Conservation (phyloP, 1,140 invertebrate genomes). For the Drosophila triauraria region DNA sequence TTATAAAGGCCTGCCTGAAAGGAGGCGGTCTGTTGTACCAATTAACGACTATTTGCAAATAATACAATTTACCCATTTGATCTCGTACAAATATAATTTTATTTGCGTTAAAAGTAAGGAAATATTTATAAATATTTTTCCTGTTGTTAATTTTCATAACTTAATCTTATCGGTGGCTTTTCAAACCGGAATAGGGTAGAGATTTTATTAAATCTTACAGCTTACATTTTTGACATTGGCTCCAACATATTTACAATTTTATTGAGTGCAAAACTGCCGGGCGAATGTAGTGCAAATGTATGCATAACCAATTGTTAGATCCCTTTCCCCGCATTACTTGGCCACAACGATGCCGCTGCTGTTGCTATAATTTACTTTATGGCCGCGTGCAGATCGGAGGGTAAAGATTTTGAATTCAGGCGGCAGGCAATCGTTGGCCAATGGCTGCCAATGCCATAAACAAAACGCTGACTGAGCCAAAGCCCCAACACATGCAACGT, state of each 20-base stretch:
- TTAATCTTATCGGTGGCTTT: background rate
- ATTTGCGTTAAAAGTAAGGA: background rate
- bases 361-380: slow-evolving; percentile 74
- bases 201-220: no score
- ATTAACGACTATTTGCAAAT: background rate
- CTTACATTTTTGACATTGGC: slow-evolving; percentile 2
- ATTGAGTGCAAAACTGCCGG: slow-evolving; percentile 62
- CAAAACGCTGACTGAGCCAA: slow-evolving; percentile 65
- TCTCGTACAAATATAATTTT: background rate
- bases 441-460: slow-evolving; percentile 76
- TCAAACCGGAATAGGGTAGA: no score
- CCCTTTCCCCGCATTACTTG: background rate
- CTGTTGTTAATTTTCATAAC: no score
- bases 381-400: slow-evolving; percentile 31
- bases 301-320: slow-evolving; percentile 57
- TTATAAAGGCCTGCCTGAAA: background rate
- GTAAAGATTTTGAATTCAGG: slow-evolving; percentile 76
- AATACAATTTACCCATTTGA: background rate
- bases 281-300: slow-evolving; percentile 75
- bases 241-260: slow-evolving; percentile 36
- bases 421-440: slow-evolving; percentile 69
- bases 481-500: slow-evolving; percentile 44
- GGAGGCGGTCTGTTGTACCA: slow-evolving; percentile 29
- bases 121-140: no score
- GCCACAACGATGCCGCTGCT: slow-evolving; percentile 36